These are phyloP conservation scores for Phanerotoma sp. DNA, from an alignment of 2,888 invertebrate genomes.

Conservation along the genomic window DNA sequence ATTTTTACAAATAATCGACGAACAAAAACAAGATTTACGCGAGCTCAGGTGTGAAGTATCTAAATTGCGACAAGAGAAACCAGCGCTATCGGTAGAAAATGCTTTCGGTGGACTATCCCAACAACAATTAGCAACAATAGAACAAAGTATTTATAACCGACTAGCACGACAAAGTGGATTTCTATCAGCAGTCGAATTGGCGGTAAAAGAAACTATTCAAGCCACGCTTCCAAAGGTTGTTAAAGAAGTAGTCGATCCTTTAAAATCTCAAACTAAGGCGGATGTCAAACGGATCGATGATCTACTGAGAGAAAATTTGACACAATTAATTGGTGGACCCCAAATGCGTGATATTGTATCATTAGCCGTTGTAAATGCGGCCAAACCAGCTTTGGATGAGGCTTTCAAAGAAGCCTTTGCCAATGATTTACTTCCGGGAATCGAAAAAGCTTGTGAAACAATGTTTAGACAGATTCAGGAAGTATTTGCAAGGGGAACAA, in stretches of 20 bases:
- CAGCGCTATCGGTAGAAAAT: constrained; percentile 44
- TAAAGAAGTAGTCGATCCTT: constrained; percentile 69
- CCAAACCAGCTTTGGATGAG: constrained; percentile 73
- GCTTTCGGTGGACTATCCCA: constrained; percentile 45
- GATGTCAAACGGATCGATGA: constrained; percentile 65
- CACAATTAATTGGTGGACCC: constrained; percentile 73
- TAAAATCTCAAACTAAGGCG: constrained; percentile 67
- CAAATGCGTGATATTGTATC: constrained; percentile 74
- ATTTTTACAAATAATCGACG: constrained; percentile 46
- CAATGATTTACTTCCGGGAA: constrained; percentile 76
- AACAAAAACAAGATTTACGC: constrained; percentile 47
- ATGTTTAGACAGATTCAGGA: constrained; percentile 90
- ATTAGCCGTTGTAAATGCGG: constrained; percentile 66
- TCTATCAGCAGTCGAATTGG: constrained; percentile 49
- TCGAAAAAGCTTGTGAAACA: constrained; percentile 82
- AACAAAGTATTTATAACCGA: constrained; percentile 45
- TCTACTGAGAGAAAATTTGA: constrained; percentile 78
- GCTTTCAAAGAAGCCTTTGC: constrained; percentile 78
- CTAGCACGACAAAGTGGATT: constrained; percentile 47
- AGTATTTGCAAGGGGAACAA: constrained; percentile 83
- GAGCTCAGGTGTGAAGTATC: constrained; percentile 47
- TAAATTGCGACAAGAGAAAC: constrained; percentile 46
- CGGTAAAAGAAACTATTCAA: constrained; percentile 58
- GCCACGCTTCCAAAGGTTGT: constrained; percentile 63
- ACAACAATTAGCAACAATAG: constrained; percentile 46